Evolutionary conservation across 2,797 vertebrate genomes (phyloP).

Genomic region (Diplodus sargus): DNA sequence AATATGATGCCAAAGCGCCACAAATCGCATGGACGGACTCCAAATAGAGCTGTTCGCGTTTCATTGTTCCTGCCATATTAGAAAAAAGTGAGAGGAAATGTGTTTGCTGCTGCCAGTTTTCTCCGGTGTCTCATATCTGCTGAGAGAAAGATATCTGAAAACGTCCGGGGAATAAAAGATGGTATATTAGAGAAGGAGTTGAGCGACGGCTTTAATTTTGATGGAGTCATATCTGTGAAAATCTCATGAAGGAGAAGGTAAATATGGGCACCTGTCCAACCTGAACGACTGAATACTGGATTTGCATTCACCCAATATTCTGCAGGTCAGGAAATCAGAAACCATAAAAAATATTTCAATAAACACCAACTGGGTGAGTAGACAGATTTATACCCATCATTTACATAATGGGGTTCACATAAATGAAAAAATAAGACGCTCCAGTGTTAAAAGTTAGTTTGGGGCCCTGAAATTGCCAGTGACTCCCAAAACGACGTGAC

Average conservation of each 20-base stretch:
- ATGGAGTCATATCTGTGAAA: neutral
- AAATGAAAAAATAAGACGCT: too few species aligned
- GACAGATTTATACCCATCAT: too few species aligned
- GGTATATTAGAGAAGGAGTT: neutral
- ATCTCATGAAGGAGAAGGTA: neutral
- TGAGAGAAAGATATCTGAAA: neutral
- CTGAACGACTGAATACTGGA: neutral
- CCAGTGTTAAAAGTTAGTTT: too few species aligned
- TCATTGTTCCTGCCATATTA: slow-evolving; percentile 5
- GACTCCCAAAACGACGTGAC: too few species aligned
- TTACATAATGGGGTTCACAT: too few species aligned
- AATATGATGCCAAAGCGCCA: neutral
- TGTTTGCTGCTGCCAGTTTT: neutral
- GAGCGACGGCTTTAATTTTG: neutral
- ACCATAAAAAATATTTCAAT: too few species aligned
- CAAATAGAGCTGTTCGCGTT: slow-evolving; percentile 1
- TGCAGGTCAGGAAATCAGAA: too few species aligned
- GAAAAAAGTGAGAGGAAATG: neutral
- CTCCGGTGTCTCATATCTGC: neutral
- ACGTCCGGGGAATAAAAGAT: neutral
- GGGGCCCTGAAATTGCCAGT: too few species aligned
- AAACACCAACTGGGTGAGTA: too few species aligned
- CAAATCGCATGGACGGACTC: slow-evolving; percentile 2
- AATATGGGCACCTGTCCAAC: neutral
- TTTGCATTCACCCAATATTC: neutral